These are phyloP conservation scores for Tiliqua scincoides DNA, from an alignment of 2,113 vertebrate species.

Conservation along the genomic window DNA sequence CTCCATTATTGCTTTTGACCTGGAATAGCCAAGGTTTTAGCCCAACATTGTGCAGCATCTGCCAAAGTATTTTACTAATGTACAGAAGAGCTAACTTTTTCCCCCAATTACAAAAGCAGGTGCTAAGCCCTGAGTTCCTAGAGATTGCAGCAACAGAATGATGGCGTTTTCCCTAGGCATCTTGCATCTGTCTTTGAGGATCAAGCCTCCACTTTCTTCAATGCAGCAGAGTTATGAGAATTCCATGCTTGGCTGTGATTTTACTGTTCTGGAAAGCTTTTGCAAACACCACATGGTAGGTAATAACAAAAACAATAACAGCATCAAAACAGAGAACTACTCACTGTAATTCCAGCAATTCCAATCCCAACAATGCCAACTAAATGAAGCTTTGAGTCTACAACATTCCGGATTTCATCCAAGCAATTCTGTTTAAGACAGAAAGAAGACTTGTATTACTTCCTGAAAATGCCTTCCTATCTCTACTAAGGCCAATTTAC, in stretches of 20 bases:
- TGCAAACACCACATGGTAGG: neutral
- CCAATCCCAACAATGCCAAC: constrained; percentile 92
- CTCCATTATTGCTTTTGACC: too few species aligned
- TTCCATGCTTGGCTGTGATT: neutral
- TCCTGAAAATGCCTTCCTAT: neutral
- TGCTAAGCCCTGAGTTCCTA: neutral
- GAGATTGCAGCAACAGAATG: neutral
- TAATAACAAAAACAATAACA: neutral
- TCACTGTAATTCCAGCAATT: constrained; percentile 94
- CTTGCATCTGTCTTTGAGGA: neutral
- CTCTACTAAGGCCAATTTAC: neutral
- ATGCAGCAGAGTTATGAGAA: neutral
- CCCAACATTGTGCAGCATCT: neutral
- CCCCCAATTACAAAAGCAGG: neutral
- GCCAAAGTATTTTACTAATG: neutral
- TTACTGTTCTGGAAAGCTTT: neutral
- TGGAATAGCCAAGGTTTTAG: too few species aligned
- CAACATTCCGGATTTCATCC: constrained; percentile 83
- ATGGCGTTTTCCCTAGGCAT: neutral
- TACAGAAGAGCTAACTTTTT: neutral
- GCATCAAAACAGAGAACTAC: constrained; percentile 54
- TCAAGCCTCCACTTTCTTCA: neutral
- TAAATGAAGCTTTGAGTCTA: constrained; percentile 88
- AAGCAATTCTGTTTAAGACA: constrained; percentile 84
- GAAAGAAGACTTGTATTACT: constrained; percentile 1